These are phyloP conservation scores for Macrophya annulata DNA, from an alignment of 2,888 invertebrate genomes.

Conservation along the genomic window DNA sequence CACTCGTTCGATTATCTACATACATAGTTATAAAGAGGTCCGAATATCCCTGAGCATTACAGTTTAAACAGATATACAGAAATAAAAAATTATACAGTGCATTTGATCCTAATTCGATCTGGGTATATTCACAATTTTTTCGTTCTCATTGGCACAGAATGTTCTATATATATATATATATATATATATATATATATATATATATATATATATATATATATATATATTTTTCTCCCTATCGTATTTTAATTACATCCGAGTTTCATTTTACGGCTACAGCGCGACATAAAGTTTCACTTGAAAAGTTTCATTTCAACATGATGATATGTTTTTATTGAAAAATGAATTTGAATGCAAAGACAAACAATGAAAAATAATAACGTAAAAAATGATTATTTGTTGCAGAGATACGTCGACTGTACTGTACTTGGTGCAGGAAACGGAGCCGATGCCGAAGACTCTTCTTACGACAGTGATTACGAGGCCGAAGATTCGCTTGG, in stretches of 20 bases:
- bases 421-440: slow-evolving; percentile 83
- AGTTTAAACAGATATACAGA: not conserved
- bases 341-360: not conserved
- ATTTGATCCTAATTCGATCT: no score
- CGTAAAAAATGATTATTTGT: not conserved
- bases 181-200: no score
- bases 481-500: slow-evolving; percentile 80
- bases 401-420: slow-evolving; percentile 89
- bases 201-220: no score
- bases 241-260: no score
- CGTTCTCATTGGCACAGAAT: no score
- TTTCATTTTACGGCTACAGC: no score
- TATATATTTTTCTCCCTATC: no score
- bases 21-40: not conserved
- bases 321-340: not conserved
- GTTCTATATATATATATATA: no score
- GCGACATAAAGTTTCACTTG: not conserved
- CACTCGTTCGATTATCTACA: not conserved
- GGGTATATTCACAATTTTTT: no score
- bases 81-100: not conserved
- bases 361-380: not conserved
- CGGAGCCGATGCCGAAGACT: slow-evolving; percentile 84
- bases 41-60: not conserved
- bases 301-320: no score
- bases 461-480: slow-evolving; percentile 93